Percentiles rank a stretch among this genome's conserved stretches.
Conservation (phyloP, 2,113 vertebrate genomes). For the Notiomystis cincta region DNA sequence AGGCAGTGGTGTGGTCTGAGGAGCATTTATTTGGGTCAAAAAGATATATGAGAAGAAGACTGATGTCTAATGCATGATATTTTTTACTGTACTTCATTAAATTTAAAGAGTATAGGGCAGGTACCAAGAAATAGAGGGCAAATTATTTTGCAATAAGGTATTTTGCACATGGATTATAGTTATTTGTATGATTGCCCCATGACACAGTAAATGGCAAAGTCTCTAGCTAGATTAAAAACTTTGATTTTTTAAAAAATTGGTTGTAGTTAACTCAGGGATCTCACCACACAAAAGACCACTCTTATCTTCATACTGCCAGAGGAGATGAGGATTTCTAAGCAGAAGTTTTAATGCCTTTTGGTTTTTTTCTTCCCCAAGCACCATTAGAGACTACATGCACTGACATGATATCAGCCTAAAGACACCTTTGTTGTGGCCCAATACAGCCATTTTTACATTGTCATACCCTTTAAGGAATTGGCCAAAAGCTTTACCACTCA, state of each 20-base stretch:
- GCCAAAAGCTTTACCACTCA: not conserved
- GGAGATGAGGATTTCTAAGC: not conserved
- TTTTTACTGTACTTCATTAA: not conserved
- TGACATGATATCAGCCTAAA: not conserved
- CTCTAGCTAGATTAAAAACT: not conserved
- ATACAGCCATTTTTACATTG: not conserved
- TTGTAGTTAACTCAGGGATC: not conserved
- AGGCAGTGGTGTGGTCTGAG: not conserved
- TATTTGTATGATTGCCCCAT: not conserved
- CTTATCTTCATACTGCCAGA: not conserved
- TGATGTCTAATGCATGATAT: not conserved
- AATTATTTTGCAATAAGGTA: not conserved
- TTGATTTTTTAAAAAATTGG: not conserved
- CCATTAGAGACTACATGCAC: not conserved
- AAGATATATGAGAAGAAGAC: not conserved
- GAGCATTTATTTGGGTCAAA: not conserved
- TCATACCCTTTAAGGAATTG: not conserved
- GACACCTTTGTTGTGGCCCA: not conserved
- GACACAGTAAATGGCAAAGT: rapidly evolving
- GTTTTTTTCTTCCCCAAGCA: not conserved
- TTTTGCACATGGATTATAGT: not conserved
- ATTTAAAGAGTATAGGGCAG: not conserved
- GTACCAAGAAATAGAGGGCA: not conserved
- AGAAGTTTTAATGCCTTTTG: not conserved
- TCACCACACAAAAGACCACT: rapidly evolving